Evolutionary conservation across 2,888 invertebrate genomes (phyloP), one percentile per base, ranked within the genome.

Genomic region (Nephrotoma appendiculata): DNA sequence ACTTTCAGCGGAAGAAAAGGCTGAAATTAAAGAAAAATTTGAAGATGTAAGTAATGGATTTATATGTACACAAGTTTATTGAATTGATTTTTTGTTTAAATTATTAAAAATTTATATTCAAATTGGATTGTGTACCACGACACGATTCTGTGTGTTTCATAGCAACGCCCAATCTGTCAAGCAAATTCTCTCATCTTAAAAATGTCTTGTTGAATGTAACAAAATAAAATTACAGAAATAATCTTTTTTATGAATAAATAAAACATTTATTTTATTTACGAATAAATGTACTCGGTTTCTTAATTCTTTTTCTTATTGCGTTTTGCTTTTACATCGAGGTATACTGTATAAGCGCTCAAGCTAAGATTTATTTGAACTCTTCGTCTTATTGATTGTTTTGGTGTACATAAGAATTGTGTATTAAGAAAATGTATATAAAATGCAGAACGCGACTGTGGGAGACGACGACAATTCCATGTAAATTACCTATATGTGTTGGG

Each of bases 21-120:
- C 94, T 88, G 96, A 96, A 92, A 94, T 96, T 90, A 93, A 94
- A 90, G 96, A 96, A 92, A 95, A 95, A 90, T 96, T 96, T 90
- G 93, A 93, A 89, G 94, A 94, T 93, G 96, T 96, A 93, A 93
- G 93, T 92, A 88, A 45, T 87, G 43, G 15, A 85, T 85, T 42
- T 42, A 19, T 31, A 85, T 85, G 41, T 42, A 85, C 83, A 83
- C 42, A 85, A 42, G n/a, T 42, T 42, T 85, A 19, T 85, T 42
- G 41, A 43, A n/a, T 85, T 85, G 31, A 31, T 41, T 41, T 41
- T 41, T 41, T 83, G n/a, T n/a, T 83, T 7, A 84, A 12, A 31
- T 71, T 71, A 31, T 31, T 7, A n/a, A 43, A 43, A 15, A 42
- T 85, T 85, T 5, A 9, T 71, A n/a, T 83, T 41, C 42, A 83